Evolutionary conservation across 2,797 vertebrate species (phyloP).

Genomic region (Enoplosus armatus): DNA sequence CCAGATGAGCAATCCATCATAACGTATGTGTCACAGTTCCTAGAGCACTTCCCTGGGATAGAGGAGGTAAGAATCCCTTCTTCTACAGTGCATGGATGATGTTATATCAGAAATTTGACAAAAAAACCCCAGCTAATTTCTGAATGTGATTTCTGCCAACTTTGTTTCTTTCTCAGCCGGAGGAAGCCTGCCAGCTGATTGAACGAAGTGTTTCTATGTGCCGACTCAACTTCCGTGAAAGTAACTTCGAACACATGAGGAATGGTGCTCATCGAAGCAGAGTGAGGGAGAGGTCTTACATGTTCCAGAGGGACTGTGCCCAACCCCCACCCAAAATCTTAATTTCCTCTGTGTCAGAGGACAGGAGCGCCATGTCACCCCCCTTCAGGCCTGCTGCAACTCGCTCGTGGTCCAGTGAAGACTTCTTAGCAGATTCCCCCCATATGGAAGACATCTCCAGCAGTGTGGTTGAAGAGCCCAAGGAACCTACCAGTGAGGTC

Average conservation of each 20-base stretch:
- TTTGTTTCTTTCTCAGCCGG: conserved; percentile 43
- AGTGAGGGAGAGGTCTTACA: conserved; percentile 82
- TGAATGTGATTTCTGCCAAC: background rate
- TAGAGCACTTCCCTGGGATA: conserved; percentile 94
- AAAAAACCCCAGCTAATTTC: background rate
- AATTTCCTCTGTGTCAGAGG: conserved; percentile 83
- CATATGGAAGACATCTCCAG: conserved; percentile 28
- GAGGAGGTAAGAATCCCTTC: conserved; percentile 87
- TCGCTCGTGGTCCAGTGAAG: conserved; percentile 75
- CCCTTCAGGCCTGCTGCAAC: conserved; percentile 33
- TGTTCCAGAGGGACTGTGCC: conserved; percentile 83
- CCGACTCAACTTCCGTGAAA: conserved; percentile 84
- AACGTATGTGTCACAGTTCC: conserved; percentile 96
- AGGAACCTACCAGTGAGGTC: conserved; percentile 54
- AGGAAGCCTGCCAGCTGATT: conserved; percentile 86
- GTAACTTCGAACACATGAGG: conserved; percentile 79
- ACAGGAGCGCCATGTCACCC: conserved; percentile 48
- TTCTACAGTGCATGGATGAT: background rate
- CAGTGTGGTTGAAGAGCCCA: conserved; percentile 5
- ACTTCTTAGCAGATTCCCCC: conserved; percentile 68
- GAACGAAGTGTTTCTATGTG: conserved; percentile 87
- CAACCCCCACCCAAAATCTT: conserved; percentile 88
- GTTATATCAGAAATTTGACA: background rate
- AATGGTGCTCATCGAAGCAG: conserved; percentile 83
- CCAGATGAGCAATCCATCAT: conserved; percentile 96